Percentiles rank a stretch among this genome's conserved stretches.
Evolutionary conservation across 2,888 invertebrate species (phyloP).

Genomic region (Eupelmus urozonus): DNA sequence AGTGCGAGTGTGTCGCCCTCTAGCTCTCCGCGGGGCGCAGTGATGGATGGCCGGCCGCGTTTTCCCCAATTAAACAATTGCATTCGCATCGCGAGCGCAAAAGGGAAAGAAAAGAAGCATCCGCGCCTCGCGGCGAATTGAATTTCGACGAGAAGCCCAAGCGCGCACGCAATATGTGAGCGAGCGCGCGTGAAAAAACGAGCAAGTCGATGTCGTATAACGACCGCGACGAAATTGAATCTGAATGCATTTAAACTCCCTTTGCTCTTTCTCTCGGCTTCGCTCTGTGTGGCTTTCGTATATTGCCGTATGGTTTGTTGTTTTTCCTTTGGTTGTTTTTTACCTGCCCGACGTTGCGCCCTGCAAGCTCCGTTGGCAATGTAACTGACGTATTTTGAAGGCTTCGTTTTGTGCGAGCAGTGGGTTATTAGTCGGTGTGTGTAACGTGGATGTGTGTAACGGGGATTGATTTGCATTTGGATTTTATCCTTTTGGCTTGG

Average conservation of each 20-base stretch:
- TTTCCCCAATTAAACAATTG: constrained; percentile 75
- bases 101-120: constrained; percentile 23
- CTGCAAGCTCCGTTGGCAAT: too few relatives aligned
- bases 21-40: neutral
- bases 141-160: constrained; percentile 30
- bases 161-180: constrained; percentile 18
- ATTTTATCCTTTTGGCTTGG: neutral
- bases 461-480: constrained; percentile 5
- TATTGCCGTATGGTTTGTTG: neutral
- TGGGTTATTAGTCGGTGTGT: constrained; percentile 19
- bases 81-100: constrained; percentile 70
- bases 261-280: constrained; percentile 11
- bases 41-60: constrained; percentile 67
- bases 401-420: constrained; percentile 6
- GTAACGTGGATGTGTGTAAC: neutral
- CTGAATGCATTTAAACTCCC: constrained; percentile 54
- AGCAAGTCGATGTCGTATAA: constrained; percentile 5
- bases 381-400: neutral
- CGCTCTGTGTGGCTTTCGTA: neutral
- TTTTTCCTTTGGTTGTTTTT: constrained; percentile 18
- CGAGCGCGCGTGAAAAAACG: constrained; percentile 21
- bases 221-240: constrained; percentile 58
- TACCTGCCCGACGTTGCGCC: too few relatives aligned
- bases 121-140: constrained; percentile 12
- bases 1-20: constrained; percentile 48